phyloP scores from a whole-genome alignment of 1,140 invertebrate genomes.

The Drosophila tani region DNA sequence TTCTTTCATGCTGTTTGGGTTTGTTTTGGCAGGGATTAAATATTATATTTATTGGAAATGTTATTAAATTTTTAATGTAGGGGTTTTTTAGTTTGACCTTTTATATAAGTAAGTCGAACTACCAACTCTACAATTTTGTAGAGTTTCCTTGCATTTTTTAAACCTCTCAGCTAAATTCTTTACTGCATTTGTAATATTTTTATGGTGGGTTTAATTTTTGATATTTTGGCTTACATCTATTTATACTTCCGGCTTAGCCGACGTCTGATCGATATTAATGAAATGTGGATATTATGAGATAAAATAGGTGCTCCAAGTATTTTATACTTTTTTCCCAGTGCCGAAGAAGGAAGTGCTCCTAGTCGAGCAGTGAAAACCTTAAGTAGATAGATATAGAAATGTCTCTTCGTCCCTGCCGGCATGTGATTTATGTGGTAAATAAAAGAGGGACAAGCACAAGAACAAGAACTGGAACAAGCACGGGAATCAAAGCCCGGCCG shows the following conservation, averaged over 20 bases:
- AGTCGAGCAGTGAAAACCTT: slow-evolving; percentile 58
- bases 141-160: too few species aligned
- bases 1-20: not conserved
- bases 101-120: not conserved
- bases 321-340: slow-evolving; percentile 8
- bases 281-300: too few species aligned
- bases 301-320: too few species aligned
- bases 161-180: not conserved
- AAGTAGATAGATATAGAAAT: slow-evolving; percentile 83
- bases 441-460: slow-evolving; percentile 59
- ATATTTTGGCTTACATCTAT: not conserved
- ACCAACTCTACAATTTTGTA: not conserved
- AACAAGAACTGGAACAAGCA: slow-evolving; percentile 58
- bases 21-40: not conserved
- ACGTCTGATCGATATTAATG: too few species aligned
- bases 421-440: slow-evolving; percentile 83
- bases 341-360: slow-evolving; percentile 59
- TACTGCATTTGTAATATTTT: too few species aligned
- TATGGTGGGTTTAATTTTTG: too few species aligned
- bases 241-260: not conserved
- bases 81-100: too few species aligned
- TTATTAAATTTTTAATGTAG: not conserved
- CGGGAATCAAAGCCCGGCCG: slow-evolving; percentile 62
- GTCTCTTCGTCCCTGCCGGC: slow-evolving; percentile 53
- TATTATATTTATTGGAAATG: not conserved